Conservation (phyloP, 1,140 invertebrate species). For the Rhyacophila brunnea region DNA sequence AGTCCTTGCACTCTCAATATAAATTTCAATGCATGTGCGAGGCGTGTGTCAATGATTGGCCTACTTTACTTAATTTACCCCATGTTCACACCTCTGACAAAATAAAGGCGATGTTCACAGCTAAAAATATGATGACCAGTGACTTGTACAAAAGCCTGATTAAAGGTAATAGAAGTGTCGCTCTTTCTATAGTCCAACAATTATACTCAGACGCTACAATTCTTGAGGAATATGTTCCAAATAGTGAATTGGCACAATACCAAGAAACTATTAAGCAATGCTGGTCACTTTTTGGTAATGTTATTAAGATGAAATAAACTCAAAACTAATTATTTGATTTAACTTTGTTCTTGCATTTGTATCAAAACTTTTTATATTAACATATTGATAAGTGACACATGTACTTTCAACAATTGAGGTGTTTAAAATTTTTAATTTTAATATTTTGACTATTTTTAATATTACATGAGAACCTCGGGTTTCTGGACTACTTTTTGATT, state of each 20-base stretch:
- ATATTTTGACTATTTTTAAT: no score
- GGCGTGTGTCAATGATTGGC: conserved; percentile 76
- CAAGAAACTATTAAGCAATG: conserved; percentile 52
- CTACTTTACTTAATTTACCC: conserved; percentile 56
- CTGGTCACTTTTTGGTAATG: conserved; percentile 42
- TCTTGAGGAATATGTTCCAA: conserved; percentile 52
- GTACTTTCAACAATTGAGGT: no score
- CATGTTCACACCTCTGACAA: conserved; percentile 35
- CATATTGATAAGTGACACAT: no score
- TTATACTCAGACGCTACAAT: conserved; percentile 51
- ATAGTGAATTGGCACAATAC: conserved; percentile 45
- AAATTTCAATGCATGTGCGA: conserved; percentile 81
- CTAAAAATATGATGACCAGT: conserved; percentile 35
- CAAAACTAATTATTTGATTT: no score
- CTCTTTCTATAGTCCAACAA: conserved; percentile 47
- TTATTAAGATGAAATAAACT: conserved; percentile 35
- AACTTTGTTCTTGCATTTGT: no score
- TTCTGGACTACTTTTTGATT: no score
- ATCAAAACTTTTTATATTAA: no score
- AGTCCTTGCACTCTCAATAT: conserved; percentile 74
- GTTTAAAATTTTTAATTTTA: no score
- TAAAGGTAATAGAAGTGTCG: conserved; percentile 49
- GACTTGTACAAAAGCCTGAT: conserved; percentile 45
- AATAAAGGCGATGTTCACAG: conserved; percentile 25
- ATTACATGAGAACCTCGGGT: no score